These are phyloP conservation scores for Bilobella aurantiaca DNA, from an alignment of 1,140 invertebrate species.

Conservation along the genomic window DNA sequence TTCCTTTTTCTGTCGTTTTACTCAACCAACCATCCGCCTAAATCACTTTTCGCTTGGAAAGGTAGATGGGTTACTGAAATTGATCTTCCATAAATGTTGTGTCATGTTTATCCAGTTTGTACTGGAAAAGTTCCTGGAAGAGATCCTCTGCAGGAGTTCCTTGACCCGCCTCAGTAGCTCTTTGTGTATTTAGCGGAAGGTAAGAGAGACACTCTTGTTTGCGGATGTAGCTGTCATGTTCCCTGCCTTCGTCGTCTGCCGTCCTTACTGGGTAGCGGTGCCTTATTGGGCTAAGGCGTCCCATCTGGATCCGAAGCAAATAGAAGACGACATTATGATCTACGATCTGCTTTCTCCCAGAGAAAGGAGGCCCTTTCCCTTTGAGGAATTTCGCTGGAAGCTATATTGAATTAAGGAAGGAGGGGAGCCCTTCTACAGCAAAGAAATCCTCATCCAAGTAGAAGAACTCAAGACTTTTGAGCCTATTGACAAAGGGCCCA, in stretches of 20 bases:
- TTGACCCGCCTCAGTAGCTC: neutral
- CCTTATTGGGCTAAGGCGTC: neutral
- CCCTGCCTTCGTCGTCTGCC: neutral
- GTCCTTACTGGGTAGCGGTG: neutral
- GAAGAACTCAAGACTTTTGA: neutral
- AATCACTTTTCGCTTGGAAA: too few relatives aligned
- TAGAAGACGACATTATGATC: neutral
- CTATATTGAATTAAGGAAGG: neutral
- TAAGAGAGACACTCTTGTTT: neutral
- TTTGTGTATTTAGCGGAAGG: too few relatives aligned
- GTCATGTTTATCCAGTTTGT: too few relatives aligned
- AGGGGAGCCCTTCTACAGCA: neutral
- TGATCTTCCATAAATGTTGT: too few relatives aligned
- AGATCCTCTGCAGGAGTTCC: too few relatives aligned
- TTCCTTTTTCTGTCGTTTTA: too few relatives aligned
- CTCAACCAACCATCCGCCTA: too few relatives aligned
- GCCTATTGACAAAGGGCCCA: neutral
- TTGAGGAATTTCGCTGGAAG: neutral
- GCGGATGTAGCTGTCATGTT: neutral
- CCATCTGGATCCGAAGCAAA: neutral
- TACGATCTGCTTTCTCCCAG: neutral
- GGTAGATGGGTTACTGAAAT: too few relatives aligned
- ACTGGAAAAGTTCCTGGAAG: too few relatives aligned
- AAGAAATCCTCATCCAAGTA: neutral
- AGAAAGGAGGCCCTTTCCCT: neutral